A percentile compares a stretch with the other conserved stretches of the same genome.
phyloP scores from a whole-genome alignment of 2,113 vertebrate species.

The Excalfactoria chinensis region DNA sequence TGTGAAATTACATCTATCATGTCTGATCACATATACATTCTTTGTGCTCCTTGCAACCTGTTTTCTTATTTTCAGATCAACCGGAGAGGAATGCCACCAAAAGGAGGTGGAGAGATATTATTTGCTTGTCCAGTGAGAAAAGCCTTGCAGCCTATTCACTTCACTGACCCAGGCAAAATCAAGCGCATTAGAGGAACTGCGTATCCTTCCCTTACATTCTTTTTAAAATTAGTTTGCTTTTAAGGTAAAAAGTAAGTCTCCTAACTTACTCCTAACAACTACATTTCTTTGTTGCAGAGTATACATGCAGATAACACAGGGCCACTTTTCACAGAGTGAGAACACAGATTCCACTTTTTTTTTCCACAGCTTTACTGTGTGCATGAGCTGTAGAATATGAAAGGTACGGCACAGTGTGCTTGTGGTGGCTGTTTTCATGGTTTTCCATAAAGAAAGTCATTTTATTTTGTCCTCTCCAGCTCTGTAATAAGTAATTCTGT shows the following conservation, averaged over 20 bases:
- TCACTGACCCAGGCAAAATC: slow-evolving; percentile 94
- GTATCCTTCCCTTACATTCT: slow-evolving; percentile 86
- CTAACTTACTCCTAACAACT: not conserved
- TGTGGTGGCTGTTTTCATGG: not conserved
- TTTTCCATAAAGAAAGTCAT: not conserved
- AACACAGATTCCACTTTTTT: not conserved
- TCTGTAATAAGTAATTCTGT: not conserved
- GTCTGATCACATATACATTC: not conserved
- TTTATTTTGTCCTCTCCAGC: not conserved
- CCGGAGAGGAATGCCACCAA: slow-evolving; percentile 93
- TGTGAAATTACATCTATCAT: not conserved
- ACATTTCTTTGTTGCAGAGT: fast-evolving
- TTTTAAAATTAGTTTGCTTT: not conserved
- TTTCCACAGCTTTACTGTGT: not conserved
- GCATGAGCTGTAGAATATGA: not conserved
- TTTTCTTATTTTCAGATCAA: slow-evolving; percentile 80
- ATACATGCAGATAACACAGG: not conserved
- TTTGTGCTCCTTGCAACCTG: not conserved
- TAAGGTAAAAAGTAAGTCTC: not conserved
- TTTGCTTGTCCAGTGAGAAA: slow-evolving; percentile 90
- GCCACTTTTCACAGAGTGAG: not conserved
- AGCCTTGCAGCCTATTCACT: slow-evolving; percentile 86
- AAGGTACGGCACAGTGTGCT: not conserved
- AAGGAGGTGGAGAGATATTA: slow-evolving; percentile 91
- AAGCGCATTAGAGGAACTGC: slow-evolving; percentile 95